Conservation (phyloP, 2,888 invertebrate species). For the Adelognathus sp. region DNA sequence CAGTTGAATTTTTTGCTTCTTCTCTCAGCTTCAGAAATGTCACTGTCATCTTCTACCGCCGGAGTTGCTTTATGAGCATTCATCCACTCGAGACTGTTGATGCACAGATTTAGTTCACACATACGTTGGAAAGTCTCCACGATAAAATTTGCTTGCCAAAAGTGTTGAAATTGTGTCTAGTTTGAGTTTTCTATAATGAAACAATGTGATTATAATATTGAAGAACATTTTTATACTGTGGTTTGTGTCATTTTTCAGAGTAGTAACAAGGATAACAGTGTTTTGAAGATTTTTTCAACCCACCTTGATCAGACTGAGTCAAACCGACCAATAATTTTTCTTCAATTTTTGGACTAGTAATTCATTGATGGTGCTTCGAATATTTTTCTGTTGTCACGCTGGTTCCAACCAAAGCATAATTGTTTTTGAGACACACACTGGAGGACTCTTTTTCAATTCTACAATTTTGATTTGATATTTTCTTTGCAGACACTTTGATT, state of each 20-base stretch:
- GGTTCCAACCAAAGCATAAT: too few species aligned
- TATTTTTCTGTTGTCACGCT: too few species aligned
- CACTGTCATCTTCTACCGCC: neutral
- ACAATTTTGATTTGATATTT: too few species aligned
- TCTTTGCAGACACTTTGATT: too few species aligned
- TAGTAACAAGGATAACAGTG: neutral
- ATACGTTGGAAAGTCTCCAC: constrained; percentile 43
- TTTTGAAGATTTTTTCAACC: too few species aligned
- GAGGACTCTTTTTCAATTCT: too few species aligned
- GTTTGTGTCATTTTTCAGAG: neutral
- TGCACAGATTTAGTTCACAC: neutral
- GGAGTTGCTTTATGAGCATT: neutral
- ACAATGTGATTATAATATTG: neutral
- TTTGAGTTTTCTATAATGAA: neutral
- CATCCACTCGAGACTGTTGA: neutral
- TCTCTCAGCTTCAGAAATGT: neutral
- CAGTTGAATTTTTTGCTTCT: constrained; percentile 51
- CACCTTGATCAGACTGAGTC: too few species aligned
- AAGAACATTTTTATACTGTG: neutral
- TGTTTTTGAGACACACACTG: too few species aligned
- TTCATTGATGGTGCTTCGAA: too few species aligned
- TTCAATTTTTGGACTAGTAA: too few species aligned
- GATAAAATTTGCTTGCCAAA: constrained; percentile 34
- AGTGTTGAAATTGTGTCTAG: neutral
- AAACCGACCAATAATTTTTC: too few species aligned